These are phyloP conservation scores for Fissipunctia ypsillon DNA, from an alignment of 2,888 invertebrate species.

Conservation along the genomic window DNA sequence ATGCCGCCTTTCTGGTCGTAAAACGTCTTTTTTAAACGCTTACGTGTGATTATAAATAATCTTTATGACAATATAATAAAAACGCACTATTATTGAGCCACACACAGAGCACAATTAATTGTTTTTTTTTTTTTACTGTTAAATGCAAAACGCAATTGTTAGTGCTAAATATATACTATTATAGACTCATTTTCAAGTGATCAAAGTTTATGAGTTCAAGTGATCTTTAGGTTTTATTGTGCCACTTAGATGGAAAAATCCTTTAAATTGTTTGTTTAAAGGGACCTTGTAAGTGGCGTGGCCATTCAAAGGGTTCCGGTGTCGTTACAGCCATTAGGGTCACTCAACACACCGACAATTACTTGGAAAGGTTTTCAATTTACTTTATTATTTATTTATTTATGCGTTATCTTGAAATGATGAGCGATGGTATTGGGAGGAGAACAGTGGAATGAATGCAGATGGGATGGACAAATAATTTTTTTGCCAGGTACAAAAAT, in stretches of 20 bases:
- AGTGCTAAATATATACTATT: conserved; percentile 46
- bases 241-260: conserved; percentile 59
- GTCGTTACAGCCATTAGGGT: conserved; percentile 83
- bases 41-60: conserved; percentile 46
- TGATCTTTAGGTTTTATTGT: conserved; percentile 63
- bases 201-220: conserved; percentile 56
- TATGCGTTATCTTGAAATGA: conserved; percentile 87
- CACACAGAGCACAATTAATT: conserved; percentile 46
- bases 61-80: conserved; percentile 56
- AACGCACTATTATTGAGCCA: conserved; percentile 43
- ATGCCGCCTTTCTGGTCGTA: conserved; percentile 42
- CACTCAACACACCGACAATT: conserved; percentile 77
- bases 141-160: conserved; percentile 40
- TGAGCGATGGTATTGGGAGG: conserved; percentile 78
- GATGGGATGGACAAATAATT: conserved; percentile 21
- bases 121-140: conserved; percentile 6
- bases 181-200: conserved; percentile 44
- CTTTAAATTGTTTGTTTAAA: conserved; percentile 75
- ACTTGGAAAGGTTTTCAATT: conserved; percentile 87
- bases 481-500: neutral
- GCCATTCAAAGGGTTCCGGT: conserved; percentile 84
- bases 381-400: conserved; percentile 90
- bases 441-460: conserved; percentile 73
- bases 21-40: conserved; percentile 44
- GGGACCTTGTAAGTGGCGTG: conserved; percentile 71